Base-by-base conservation (phyloP, 2,113 vertebrate genomes). In the Platichthys stellatus region DNA sequence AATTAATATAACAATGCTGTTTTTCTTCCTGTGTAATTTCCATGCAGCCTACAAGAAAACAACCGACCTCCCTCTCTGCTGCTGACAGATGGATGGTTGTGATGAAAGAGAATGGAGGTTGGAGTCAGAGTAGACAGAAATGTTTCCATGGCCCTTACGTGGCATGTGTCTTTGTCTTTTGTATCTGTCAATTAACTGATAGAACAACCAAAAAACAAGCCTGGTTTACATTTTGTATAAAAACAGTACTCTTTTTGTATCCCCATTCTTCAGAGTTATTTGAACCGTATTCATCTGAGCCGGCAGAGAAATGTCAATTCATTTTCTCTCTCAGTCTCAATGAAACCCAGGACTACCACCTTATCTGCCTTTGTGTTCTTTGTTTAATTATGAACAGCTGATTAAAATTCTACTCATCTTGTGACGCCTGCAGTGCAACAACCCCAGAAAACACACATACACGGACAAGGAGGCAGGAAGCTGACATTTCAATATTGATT, bases 401-500 rank as follows among this genome's bases (percentile, higher is more conserved):
- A 86, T 91, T 87, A 76, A 74, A 82, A 81, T 84, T 79, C 71
- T 21, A 18, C 70, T 75, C 65, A 45, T 77, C 62, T 51, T 26
- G 31, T 38, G 40, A 60, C 3, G 54, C 23, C 10, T 57, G 43
- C 61, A 72, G 78, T 64, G 21, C 21, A 58, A 56, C 47, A 51
- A 51, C 17, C 15, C 47, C 47, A 51, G 40, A 69, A 69, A 38
- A 18, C 71, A 31, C 71, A 38, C 21, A 54, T 31, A 65, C 21
- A 7, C 56, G 73, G 17, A 74, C 69, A 63, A 23, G 58, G 58
- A 51, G 18, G 26, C 72, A 31, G 68, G 66, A 66, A 17, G 63
- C 43, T 84, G 85, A 78, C 88, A 91, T 92, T 92, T 89, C 59
- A 80, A 71, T 87, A 90, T 91, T 2, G 86, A 91, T 87, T 80